Percentiles rank a stretch among this genome's conserved stretches.
Evolutionary conservation across 2,113 vertebrate species (phyloP).

Genomic region (Grammomys dolichurus): DNA sequence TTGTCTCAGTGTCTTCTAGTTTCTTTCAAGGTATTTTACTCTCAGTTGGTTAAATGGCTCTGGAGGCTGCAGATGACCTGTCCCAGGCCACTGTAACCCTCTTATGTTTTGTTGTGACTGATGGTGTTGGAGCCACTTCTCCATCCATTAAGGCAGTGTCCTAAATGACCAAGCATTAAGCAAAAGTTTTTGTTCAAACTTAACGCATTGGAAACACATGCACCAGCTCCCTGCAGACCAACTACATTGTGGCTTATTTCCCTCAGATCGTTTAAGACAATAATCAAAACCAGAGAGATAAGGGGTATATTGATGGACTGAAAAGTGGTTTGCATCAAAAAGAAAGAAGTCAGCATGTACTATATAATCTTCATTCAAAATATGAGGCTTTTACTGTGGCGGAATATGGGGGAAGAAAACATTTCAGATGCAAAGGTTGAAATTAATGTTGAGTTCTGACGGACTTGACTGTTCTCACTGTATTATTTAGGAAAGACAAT

Average conservation of each 20-base stretch:
- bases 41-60: background rate
- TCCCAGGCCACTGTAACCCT: background rate
- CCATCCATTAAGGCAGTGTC: conserved; percentile 47
- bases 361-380: conserved; percentile 16
- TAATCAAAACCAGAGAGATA: background rate
- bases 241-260: conserved; percentile 44
- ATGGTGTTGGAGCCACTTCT: background rate
- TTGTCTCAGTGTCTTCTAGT: background rate
- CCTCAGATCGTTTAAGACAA: conserved; percentile 44
- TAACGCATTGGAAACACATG: conserved; percentile 40
- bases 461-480: background rate
- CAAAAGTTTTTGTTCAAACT: conserved; percentile 37
- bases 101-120: conserved; percentile 34
- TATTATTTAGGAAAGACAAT: conserved; percentile 10
- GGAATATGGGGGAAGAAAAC: background rate
- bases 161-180: conserved; percentile 42
- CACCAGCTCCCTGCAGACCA: background rate
- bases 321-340: conserved; percentile 7
- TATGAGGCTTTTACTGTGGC: background rate
- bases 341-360: background rate
- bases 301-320: background rate
- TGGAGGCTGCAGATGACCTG: background rate
- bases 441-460: conserved; percentile 17
- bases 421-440: background rate
- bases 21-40: conserved; percentile 62